A percentile compares a stretch with the other conserved stretches of the same genome.
phyloP scores from a whole-genome alignment of 2,113 vertebrate species.

The Callionymus lyra region DNA sequence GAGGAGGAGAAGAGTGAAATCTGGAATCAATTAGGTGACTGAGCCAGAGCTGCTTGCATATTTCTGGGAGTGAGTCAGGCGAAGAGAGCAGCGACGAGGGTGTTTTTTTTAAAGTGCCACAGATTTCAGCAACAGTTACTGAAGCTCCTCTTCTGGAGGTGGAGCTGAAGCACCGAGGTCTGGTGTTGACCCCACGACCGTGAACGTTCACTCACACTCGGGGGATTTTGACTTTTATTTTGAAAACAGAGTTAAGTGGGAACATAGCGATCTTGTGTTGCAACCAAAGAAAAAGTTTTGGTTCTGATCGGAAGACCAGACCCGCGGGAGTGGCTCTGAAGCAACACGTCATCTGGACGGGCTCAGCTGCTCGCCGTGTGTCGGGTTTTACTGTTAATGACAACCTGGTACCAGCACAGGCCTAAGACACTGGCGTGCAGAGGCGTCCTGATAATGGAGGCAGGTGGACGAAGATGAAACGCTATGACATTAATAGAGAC shows the following conservation, averaged over 20 bases:
- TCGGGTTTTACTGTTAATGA: too few relatives aligned
- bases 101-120: neutral
- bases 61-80: slow-evolving; percentile 62
- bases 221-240: slow-evolving; percentile 27
- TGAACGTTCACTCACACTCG: slow-evolving; percentile 23
- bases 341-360: too few relatives aligned
- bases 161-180: slow-evolving; percentile 44
- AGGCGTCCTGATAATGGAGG: too few relatives aligned
- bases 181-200: slow-evolving; percentile 41
- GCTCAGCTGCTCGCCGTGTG: too few relatives aligned
- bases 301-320: neutral
- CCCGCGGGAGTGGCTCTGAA: too few relatives aligned
- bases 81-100: slow-evolving; percentile 31
- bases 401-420: too few relatives aligned
- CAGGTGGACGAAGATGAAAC: too few relatives aligned
- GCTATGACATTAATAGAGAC: too few relatives aligned
- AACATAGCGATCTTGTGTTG: slow-evolving; percentile 14
- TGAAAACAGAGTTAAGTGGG: slow-evolving; percentile 4
- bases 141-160: slow-evolving; percentile 45
- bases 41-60: slow-evolving; percentile 59
- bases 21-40: slow-evolving; percentile 67
- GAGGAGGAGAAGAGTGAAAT: slow-evolving; percentile 40
- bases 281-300: slow-evolving; percentile 1
- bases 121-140: slow-evolving; percentile 38
- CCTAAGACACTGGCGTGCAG: too few relatives aligned